Evolutionary conservation across 2,113 vertebrate species (phyloP).

Genomic region (Electrona antarctica): DNA sequence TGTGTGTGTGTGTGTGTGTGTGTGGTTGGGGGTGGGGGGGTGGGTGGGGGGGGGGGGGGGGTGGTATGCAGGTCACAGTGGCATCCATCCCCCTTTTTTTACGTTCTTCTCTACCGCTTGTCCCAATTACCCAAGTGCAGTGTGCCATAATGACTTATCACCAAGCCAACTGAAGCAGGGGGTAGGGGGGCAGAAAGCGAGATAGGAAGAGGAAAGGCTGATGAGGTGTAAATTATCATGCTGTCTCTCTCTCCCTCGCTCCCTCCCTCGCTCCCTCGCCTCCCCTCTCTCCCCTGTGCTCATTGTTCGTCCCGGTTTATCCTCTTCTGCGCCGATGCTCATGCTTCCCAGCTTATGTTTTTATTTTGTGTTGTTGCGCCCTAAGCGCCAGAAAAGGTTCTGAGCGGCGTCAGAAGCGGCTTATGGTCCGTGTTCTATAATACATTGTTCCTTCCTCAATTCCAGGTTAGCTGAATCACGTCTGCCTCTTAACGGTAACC

Average conservation of each 20-base stretch:
- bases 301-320: conserved; percentile 1
- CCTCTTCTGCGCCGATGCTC: too few relatives aligned
- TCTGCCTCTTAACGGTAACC: conserved; percentile 19
- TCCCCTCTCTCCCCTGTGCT: background rate
- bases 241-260: conserved; percentile 16
- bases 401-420: conserved; percentile 7
- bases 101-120: conserved; percentile 34
- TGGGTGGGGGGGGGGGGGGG: conserved; percentile 10
- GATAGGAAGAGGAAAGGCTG: conserved; percentile 27
- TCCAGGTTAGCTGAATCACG: conserved; percentile 27
- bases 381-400: conserved; percentile 13
- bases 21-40: too few relatives aligned
- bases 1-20: too few relatives aligned
- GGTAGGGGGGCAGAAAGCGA: conserved; percentile 2
- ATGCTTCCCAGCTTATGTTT: too few relatives aligned
- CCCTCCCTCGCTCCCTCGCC: conserved; percentile 10
- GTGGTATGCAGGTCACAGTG: conserved; percentile 46
- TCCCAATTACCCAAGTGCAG: conserved; percentile 63
- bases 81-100: conserved; percentile 2
- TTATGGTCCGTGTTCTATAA: conserved; percentile 30
- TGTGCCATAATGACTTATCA: conserved; percentile 64
- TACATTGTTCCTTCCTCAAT: conserved; percentile 23
- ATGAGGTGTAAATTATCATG: conserved; percentile 60
- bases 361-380: background rate
- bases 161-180: conserved; percentile 32